A percentile compares a stretch with the other conserved stretches of the same genome.
Evolutionary conservation across 2,888 invertebrate species (phyloP).

Genomic region (Gari tellinella): DNA sequence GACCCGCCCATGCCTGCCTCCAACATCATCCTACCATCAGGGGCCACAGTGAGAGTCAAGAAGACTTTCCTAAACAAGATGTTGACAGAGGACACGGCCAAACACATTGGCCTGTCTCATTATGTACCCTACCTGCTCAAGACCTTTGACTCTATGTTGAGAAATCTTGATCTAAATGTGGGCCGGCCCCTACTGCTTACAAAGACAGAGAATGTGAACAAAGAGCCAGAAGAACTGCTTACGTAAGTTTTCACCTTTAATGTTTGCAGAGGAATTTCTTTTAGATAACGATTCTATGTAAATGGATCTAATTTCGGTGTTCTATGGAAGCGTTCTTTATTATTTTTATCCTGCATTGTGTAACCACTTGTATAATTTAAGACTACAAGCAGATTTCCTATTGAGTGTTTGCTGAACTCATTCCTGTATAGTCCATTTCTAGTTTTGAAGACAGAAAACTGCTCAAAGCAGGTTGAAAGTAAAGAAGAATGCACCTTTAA

Average conservation of each 20-base stretch:
- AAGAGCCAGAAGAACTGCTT: slow-evolving; percentile 87
- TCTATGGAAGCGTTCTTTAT: too few relatives aligned
- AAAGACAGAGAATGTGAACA: slow-evolving; percentile 97
- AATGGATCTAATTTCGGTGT: too few relatives aligned
- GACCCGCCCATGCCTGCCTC: slow-evolving; percentile 99
- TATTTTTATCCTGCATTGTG: too few relatives aligned
- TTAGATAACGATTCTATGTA: too few relatives aligned
- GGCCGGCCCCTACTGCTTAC: slow-evolving; percentile 99
- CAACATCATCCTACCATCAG: slow-evolving; percentile 96
- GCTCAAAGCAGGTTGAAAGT: too few relatives aligned
- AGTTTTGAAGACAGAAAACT: too few relatives aligned
- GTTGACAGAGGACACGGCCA: slow-evolving; percentile 94
- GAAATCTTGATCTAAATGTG: slow-evolving; percentile 97
- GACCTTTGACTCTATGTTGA: slow-evolving; percentile 97
- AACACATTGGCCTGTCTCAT: slow-evolving; percentile 97
- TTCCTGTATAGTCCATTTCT: too few relatives aligned
- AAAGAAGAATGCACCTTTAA: too few relatives aligned
- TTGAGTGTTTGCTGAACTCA: too few relatives aligned
- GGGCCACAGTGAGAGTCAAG: slow-evolving; percentile 96
- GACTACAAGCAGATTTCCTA: too few relatives aligned
- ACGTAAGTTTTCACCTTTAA: slow-evolving; percentile 78
- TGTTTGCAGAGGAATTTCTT: too few relatives aligned
- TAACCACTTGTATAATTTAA: too few relatives aligned
- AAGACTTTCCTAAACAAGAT: slow-evolving; percentile 97
- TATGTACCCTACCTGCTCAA: slow-evolving; percentile 98